Percentiles rank a stretch among this genome's conserved stretches.
phyloP scores from a whole-genome alignment of 2,888 invertebrate genomes.

The Pseudoips prasinana region DNA sequence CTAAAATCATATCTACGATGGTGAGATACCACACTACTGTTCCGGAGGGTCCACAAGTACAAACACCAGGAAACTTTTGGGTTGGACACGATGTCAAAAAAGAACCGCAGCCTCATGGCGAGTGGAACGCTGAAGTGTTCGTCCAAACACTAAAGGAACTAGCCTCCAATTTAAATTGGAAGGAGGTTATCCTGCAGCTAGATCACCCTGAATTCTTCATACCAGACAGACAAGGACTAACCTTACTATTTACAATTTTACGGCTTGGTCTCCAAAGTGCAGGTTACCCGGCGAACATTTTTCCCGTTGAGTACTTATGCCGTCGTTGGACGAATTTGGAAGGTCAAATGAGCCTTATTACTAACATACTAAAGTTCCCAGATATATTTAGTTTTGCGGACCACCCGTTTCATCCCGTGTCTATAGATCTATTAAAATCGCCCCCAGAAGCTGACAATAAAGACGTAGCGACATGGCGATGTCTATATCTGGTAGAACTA shows the following conservation, averaged over 20 bases:
- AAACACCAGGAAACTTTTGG: conserved; percentile 86
- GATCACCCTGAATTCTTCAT: conserved; percentile 95
- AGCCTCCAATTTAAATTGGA: conserved; percentile 94
- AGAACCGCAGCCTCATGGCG: conserved; percentile 68
- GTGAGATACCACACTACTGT: conserved; percentile 87
- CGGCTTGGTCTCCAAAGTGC: conserved; percentile 90
- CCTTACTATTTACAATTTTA: conserved; percentile 91
- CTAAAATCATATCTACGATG: conserved; percentile 93
- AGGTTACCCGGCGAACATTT: conserved; percentile 86
- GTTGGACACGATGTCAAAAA: conserved; percentile 80
- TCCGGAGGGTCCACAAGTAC: conserved; percentile 86
- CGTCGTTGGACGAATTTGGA: conserved; percentile 96
- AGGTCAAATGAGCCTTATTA: conserved; percentile 94
- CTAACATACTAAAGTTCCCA: conserved; percentile 92
- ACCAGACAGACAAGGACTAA: conserved; percentile 92
- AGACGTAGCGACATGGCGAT: conserved; percentile 96
- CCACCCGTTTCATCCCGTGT: conserved; percentile 92
- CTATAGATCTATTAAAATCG: conserved; percentile 94
- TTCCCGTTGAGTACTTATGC: conserved; percentile 95
- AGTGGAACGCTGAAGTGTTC: conserved; percentile 97
- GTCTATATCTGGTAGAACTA: conserved; percentile 94
- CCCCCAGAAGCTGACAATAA: conserved; percentile 97
- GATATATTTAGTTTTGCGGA: conserved; percentile 98
- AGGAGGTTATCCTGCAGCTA: conserved; percentile 94
- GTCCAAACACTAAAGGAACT: conserved; percentile 95